phyloP scores from a whole-genome alignment of 2,113 vertebrate species.

The Dinomys branickii region DNA sequence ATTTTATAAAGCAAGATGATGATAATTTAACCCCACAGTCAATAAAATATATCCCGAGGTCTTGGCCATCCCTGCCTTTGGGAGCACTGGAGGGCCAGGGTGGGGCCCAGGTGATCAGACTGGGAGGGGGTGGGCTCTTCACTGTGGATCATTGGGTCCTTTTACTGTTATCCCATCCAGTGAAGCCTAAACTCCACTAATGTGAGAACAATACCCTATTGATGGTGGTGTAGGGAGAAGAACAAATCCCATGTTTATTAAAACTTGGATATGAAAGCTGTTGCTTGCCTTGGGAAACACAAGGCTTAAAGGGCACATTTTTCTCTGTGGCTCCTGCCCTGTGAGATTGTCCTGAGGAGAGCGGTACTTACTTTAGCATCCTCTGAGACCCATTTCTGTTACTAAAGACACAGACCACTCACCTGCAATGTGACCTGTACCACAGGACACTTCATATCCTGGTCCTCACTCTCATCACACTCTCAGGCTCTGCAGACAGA shows the following conservation, averaged over 20 bases:
- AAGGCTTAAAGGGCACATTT: background rate
- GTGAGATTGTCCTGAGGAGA: background rate
- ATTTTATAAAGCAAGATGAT: conserved; percentile 43
- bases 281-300: background rate
- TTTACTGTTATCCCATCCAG: background rate
- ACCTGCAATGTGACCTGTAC: background rate
- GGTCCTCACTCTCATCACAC: background rate
- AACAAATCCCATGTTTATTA: background rate
- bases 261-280: background rate
- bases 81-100: background rate
- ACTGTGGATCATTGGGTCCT: background rate
- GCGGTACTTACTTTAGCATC: background rate
- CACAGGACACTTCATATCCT: background rate
- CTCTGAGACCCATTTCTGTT: background rate
- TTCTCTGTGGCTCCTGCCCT: background rate
- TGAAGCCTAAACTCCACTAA: background rate
- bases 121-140: background rate
- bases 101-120: background rate
- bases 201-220: background rate
- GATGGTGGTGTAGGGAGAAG: background rate
- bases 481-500: background rate
- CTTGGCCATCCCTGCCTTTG: background rate
- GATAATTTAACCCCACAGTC: background rate
- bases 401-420: background rate
- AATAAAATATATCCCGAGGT: background rate